These are phyloP conservation scores for Limulus polyphemus DNA, from an alignment of 2,888 invertebrate species.

Conservation along the genomic window DNA sequence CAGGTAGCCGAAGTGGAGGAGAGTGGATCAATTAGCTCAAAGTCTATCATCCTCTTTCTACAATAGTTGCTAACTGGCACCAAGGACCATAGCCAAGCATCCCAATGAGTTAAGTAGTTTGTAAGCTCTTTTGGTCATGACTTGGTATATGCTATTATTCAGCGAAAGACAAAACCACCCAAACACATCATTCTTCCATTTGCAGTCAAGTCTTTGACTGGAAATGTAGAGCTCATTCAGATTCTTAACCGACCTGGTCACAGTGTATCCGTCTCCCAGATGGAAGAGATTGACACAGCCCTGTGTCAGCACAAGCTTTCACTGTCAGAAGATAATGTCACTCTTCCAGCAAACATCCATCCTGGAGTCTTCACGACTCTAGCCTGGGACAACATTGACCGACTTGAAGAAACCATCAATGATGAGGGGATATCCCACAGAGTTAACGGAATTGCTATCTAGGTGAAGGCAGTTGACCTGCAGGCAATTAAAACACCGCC, in stretches of 20 bases:
- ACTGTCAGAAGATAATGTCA: background rate
- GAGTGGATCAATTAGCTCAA: no score
- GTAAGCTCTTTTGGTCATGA: no score
- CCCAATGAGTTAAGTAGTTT: no score
- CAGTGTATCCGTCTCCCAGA: background rate
- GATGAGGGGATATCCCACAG: conserved; percentile 23
- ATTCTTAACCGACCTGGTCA: background rate
- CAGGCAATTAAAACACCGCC: conserved; percentile 6
- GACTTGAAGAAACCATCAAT: conserved; percentile 23
- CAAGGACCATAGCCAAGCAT: no score
- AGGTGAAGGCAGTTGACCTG: conserved; percentile 12
- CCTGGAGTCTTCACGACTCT: conserved; percentile 17
- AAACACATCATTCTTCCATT: no score
- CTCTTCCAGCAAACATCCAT: conserved; percentile 14
- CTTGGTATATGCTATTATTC: no score
- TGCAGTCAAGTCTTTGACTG: no score
- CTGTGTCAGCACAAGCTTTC: background rate
- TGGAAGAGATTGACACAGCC: background rate
- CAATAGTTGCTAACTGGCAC: no score
- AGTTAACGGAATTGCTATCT: conserved; percentile 26
- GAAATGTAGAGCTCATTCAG: background rate
- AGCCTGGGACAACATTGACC: conserved; percentile 27
- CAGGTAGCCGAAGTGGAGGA: no score
- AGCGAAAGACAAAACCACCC: no score
- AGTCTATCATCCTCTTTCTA: no score